phyloP scores from a whole-genome alignment of 2,113 vertebrate species.

The Prietella phreatophila region DNA sequence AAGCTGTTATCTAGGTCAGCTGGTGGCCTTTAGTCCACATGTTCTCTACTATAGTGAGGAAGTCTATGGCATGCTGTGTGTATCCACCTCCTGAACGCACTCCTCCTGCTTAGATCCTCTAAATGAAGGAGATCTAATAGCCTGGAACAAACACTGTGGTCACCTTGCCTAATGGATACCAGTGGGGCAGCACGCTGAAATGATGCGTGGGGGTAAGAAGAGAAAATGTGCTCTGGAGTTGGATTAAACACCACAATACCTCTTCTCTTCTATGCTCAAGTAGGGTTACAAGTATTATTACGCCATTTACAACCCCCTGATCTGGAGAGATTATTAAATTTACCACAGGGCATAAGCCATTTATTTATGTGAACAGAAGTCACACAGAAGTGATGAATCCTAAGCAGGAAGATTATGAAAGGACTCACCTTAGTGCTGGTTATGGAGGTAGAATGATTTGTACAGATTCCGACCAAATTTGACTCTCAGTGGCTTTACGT shows the following conservation, averaged over 20 bases:
- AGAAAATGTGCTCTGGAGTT: conserved; percentile 54
- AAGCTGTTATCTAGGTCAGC: conserved; percentile 75
- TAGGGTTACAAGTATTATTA: conserved; percentile 70
- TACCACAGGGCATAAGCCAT: conserved; percentile 73
- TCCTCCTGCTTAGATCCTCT: conserved; percentile 63
- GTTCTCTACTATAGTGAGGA: conserved; percentile 57
- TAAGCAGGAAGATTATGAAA: conserved; percentile 59
- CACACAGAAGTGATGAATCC: conserved; percentile 60
- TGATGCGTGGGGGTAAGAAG: conserved; percentile 60
- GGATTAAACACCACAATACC: conserved; percentile 70
- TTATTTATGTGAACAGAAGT: conserved; percentile 69
- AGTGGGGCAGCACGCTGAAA: conserved; percentile 69
- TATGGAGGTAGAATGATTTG: conserved; percentile 54
- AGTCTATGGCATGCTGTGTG: conserved; percentile 65
- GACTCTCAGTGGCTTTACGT: conserved; percentile 46
- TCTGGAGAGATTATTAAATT: conserved; percentile 75
- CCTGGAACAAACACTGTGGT: conserved; percentile 70
- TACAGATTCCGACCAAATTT: conserved; percentile 55
- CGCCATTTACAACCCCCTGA: conserved; percentile 67
- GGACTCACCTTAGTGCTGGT: conserved; percentile 54
- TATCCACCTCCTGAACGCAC: conserved; percentile 74
- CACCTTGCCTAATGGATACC: conserved; percentile 73
- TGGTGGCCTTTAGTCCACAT: conserved; percentile 67
- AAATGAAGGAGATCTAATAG: conserved; percentile 63
- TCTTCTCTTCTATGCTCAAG: conserved; percentile 63